A percentile compares a stretch with the other conserved stretches of the same genome.
phyloP scores from a whole-genome alignment of 1,140 invertebrate genomes.

The Drosophila cardini region DNA sequence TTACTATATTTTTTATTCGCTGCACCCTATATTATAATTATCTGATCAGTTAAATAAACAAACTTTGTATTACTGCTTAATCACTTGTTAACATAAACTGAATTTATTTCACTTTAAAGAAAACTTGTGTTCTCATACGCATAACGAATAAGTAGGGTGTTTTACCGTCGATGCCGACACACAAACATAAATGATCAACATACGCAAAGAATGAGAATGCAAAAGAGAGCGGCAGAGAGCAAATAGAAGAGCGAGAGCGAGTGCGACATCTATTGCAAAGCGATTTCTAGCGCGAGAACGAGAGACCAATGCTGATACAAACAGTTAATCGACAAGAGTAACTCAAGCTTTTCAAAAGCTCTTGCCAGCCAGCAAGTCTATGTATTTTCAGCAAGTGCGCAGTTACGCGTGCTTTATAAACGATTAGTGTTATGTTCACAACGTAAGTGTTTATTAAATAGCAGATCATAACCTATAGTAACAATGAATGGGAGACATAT shows the following conservation, averaged over 20 bases:
- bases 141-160: no score
- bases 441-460: constrained; percentile 1
- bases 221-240: neutral
- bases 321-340: neutral
- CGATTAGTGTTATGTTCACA: neutral
- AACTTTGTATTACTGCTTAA: no score
- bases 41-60: no score
- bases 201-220: no score
- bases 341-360: neutral
- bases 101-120: no score
- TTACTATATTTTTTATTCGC: no score
- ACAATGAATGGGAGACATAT: neutral
- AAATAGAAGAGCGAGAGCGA: neutral
- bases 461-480: constrained; percentile 15
- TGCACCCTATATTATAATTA: no score
- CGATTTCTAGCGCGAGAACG: neutral
- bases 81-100: no score
- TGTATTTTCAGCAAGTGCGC: constrained; percentile 11
- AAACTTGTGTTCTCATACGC: no score
- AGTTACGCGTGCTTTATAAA: neutral
- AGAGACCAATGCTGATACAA: neutral
- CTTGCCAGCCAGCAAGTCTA: neutral
- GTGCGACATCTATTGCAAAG: no score
- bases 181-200: no score
- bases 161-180: no score